Percentiles rank a stretch among this genome's conserved stretches.
Conservation (phyloP, 2,113 vertebrate genomes). For the Chaetodon trifascialis region DNA sequence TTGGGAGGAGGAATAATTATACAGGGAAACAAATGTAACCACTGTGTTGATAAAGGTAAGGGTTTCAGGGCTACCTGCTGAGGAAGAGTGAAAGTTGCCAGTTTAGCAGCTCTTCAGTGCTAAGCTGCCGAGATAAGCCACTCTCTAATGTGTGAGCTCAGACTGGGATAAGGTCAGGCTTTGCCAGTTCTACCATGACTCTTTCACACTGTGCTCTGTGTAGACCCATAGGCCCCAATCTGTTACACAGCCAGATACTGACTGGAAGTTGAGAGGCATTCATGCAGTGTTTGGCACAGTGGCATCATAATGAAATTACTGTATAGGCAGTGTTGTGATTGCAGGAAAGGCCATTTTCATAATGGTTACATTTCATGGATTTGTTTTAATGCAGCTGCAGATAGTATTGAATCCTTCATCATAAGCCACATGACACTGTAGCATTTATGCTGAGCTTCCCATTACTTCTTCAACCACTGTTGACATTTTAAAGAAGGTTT, state of each 20-base stretch:
- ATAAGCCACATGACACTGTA: neutral
- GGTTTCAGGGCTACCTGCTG: constrained; percentile 23
- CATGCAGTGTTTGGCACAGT: constrained; percentile 54
- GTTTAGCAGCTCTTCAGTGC: constrained; percentile 43
- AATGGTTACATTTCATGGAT: constrained; percentile 3
- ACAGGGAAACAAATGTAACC: neutral
- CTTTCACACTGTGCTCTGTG: constrained; percentile 57
- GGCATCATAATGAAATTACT: constrained; percentile 58
- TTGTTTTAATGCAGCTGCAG: constrained; percentile 18
- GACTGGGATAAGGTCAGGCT: constrained; percentile 52
- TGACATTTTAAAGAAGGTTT: constrained; percentile 24
- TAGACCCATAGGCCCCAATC: constrained; percentile 57
- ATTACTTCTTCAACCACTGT: neutral
- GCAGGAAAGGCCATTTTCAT: constrained; percentile 6
- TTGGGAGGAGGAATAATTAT: neutral
- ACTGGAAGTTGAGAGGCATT: constrained; percentile 55
- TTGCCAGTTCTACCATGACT: constrained; percentile 52
- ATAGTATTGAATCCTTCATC: neutral
- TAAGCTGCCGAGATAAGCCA: constrained; percentile 49
- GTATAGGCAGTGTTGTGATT: constrained; percentile 25
- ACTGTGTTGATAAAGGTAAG: constrained; percentile 8
- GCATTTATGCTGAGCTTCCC: neutral
- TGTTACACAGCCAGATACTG: constrained; percentile 69
- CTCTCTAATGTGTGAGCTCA: constrained; percentile 44
- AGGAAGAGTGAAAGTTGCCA: constrained; percentile 40